Base-by-base conservation (phyloP, 2,888 invertebrate species). In the Chrysopilus asiliformis region DNA sequence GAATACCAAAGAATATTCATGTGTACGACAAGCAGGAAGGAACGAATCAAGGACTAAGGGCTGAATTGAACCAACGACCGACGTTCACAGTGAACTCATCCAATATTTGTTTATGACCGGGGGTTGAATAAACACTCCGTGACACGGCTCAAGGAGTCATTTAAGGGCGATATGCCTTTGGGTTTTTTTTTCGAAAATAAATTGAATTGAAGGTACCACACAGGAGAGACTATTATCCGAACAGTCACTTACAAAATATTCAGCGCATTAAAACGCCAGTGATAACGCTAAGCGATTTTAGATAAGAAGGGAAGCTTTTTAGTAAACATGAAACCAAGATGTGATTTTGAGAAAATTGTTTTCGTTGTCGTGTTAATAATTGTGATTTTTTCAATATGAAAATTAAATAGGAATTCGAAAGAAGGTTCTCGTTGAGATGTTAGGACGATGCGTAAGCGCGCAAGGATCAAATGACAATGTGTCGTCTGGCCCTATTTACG, bases 401-500 rank as follows among this genome's bases (percentile, higher is more conserved):
- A 5, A 13, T 10, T 24, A 25, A 28, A 30, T 31, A 18, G 31
- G 25, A 29, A 16, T 22, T 22, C 10, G 22, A 7, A 7, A 22
- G 22, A 22, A 22, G 10, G 10, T 8, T 22, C 10, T 22, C 10
- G 22, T 22, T 22, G 32, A 17, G 30, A 64, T 64, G 63, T 46
- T 64, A 50, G 63, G 55, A 10, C 57, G 60, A 33, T 64, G 63
- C 42, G 63, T 64, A 28, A 58, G 60, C 42, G 72, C 74, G 53
- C 79, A 80, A 63, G 80, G 79, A 51, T 81, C 83, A 47, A 76
- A 73, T 45, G 83, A 84, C 64, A 82, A 83, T 63, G 76, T 83
- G 42, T 55, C 61, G 34, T 51, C 53, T 33, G 46, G 53, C 43
- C 24, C 33, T 16, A 60, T 76, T 73, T 43, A 73, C 71, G 55